These are phyloP conservation scores for Plusia festucae DNA, from an alignment of 2,888 invertebrate species.

Conservation along the genomic window DNA sequence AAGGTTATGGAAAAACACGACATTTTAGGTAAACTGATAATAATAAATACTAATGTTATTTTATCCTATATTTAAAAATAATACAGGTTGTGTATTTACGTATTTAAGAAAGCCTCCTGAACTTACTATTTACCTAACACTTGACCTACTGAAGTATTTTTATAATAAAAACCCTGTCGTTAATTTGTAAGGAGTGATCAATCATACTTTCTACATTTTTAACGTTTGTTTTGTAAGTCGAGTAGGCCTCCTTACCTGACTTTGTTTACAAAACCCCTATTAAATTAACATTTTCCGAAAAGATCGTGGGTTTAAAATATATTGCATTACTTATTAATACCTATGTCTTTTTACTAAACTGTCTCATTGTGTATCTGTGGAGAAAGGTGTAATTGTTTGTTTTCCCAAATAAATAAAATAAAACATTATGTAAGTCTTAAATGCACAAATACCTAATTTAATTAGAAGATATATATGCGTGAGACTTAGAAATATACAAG, in stretches of 20 bases:
- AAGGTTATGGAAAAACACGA: neutral
- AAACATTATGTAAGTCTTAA: too few relatives aligned
- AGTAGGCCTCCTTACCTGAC: neutral
- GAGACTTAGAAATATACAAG: too few relatives aligned
- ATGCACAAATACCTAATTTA: neutral
- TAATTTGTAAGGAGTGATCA: neutral
- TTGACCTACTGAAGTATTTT: neutral
- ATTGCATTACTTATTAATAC: too few relatives aligned
- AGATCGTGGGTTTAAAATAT: neutral
- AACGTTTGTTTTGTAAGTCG: neutral
- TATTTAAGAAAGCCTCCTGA: too few relatives aligned
- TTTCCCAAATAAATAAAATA: too few relatives aligned
- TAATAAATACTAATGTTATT: too few relatives aligned
- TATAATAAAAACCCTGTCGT: neutral
- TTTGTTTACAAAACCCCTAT: neutral
- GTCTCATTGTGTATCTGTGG: too few relatives aligned
- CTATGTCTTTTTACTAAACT: too few relatives aligned
- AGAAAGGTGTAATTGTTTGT: too few relatives aligned
- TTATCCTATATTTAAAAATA: too few relatives aligned
- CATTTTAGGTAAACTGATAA: too few relatives aligned
- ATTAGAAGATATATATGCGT: constrained; percentile 4
- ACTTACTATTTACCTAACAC: too few relatives aligned
- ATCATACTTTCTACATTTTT: neutral
- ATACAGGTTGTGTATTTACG: neutral
- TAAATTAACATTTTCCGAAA: neutral